Percentiles rank a stretch among this genome's conserved stretches.
phyloP scores from a whole-genome alignment of 2,113 vertebrate species.

The Corythornis cristatus region DNA sequence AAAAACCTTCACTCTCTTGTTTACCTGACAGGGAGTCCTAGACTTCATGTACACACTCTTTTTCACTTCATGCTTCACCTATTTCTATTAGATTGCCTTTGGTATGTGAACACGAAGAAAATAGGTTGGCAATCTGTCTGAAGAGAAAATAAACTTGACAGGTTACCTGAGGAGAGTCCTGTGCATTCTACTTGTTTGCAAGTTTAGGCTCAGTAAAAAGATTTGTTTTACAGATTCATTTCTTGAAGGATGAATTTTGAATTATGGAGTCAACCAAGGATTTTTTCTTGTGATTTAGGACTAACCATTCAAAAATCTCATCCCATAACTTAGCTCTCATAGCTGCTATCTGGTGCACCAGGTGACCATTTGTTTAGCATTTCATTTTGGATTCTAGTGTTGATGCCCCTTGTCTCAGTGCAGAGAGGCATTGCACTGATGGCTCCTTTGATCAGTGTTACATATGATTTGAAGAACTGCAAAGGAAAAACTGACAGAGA shows the following conservation, averaged over 20 bases:
- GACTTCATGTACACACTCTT: neutral
- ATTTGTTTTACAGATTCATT: neutral
- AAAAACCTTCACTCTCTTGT: neutral
- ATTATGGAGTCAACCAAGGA: neutral
- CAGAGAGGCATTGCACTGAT: neutral
- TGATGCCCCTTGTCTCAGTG: neutral
- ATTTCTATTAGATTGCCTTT: neutral
- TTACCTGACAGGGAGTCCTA: neutral
- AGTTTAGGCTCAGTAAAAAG: neutral
- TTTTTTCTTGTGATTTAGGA: neutral
- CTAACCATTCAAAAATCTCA: neutral
- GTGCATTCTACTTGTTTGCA: neutral
- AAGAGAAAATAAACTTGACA: neutral
- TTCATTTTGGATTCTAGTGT: neutral
- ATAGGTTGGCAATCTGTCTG: neutral
- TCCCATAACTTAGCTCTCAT: neutral
- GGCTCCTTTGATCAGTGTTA: neutral
- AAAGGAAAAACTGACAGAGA: neutral
- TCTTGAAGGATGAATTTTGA: neutral
- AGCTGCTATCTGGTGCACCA: neutral
- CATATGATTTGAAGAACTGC: neutral
- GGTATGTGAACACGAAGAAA: neutral
- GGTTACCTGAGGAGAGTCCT: neutral
- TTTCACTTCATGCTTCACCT: neutral
- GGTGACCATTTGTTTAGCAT: neutral